Conservation (phyloP, 2,113 vertebrate genomes). For the Corynorhinus townsendii region DNA sequence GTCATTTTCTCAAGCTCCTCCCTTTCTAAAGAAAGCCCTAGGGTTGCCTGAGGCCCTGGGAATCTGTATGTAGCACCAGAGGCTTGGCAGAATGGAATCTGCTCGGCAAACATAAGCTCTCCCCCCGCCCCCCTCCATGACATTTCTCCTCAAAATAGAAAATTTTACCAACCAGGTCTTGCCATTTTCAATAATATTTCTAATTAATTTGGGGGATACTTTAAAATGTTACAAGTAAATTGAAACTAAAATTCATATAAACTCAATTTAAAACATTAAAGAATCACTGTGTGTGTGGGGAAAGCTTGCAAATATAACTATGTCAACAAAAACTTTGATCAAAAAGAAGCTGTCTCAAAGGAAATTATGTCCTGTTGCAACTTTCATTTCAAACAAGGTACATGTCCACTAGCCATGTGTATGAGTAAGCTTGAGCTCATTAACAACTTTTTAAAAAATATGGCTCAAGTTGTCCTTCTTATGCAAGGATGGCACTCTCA, state of each 20-base stretch:
- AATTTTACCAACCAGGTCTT: neutral
- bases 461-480: neutral
- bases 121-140: too few relatives aligned
- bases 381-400: neutral
- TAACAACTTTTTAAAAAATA: neutral
- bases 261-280: neutral
- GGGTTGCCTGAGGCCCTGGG: neutral
- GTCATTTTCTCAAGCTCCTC: neutral
- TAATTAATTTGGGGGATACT: neutral
- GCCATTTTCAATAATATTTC: neutral
- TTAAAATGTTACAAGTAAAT: neutral
- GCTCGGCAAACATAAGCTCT: neutral
- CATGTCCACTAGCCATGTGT: neutral
- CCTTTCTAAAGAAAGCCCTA: neutral
- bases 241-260: conserved; percentile 10
- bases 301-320: neutral
- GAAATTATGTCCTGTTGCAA: neutral
- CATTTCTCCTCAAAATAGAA: neutral
- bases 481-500: neutral
- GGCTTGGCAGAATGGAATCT: neutral
- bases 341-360: neutral
- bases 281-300: neutral
- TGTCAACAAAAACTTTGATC: neutral
- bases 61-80: neutral
- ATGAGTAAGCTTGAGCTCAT: neutral